Base-by-base conservation (phyloP, 2,888 invertebrate genomes). In the Spicauda simplicius region DNA sequence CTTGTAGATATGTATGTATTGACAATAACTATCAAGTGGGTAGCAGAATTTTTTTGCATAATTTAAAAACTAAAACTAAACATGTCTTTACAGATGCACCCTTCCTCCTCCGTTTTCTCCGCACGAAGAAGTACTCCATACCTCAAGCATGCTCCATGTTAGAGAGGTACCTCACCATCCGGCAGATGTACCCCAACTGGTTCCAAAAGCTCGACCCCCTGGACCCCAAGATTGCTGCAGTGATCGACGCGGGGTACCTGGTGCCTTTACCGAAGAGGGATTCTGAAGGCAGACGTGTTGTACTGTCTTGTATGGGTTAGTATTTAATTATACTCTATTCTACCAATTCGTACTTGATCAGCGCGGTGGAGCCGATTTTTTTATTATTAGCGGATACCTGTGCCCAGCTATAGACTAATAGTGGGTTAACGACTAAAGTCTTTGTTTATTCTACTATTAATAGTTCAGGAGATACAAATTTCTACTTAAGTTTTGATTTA, bases 91-190 rank as follows among this genome's bases (percentile, higher is more conserved):
- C 90, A 94, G 97, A 98, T 82, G 89, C 97, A 0, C 95, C 96
- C 8, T 98, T 98, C 81, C 93, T 98, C 16, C 92, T 98, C 53
- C 94, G 98, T 56, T 98, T 98, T 79, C 94, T 98, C 14, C 94
- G 98, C 50, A 97, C 97, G 54, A 97, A 97, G 87, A 98, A 98
- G 84, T 98, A 97, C 88, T 97, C 97, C 45, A 95, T 98, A 19
- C 97, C 97, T 0, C 95, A 96, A 83, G 96, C 98, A 0, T 97
- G 97, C 77, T 96, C 97, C 71, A 97, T 98, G 96, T 87, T 98
- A 73, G 97, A 98, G 84, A 95, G 97, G 59, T 98, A 98, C 85
- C 91, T 98, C 65, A 96, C 96, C 37, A 97, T 98, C 73, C 94
- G 98, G 7, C 97, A 97, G 83, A 93, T 97, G 77, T 96, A 97